A percentile compares a stretch with the other conserved stretches of the same genome.
Evolutionary conservation across 2,888 invertebrate genomes (phyloP).

Genomic region (Loripinus fragilis): DNA sequence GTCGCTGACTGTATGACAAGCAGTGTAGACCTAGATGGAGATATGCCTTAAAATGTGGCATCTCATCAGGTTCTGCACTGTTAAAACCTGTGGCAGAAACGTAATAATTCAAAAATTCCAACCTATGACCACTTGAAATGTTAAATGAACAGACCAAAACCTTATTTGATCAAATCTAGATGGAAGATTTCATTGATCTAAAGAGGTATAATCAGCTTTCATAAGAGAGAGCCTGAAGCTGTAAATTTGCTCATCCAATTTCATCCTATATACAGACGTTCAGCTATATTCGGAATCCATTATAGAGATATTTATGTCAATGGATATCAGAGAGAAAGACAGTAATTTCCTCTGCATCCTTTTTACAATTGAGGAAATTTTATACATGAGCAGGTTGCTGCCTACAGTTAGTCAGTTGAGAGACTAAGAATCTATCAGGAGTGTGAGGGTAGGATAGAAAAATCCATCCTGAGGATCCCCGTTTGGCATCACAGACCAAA

Average conservation of each 20-base stretch:
- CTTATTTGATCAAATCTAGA: too few relatives aligned
- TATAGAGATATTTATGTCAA: conserved; percentile 5
- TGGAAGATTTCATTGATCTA: too few relatives aligned
- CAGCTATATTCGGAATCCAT: conserved; percentile 10
- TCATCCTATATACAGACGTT: neutral
- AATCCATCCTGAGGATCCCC: too few relatives aligned
- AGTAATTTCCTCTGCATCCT: conserved; percentile 11
- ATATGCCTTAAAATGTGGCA: neutral
- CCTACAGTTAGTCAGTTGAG: too few relatives aligned
- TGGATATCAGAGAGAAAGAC: conserved; percentile 9
- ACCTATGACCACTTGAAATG: too few relatives aligned
- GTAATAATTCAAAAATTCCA: too few relatives aligned
- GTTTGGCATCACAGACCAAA: too few relatives aligned
- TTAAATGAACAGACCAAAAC: too few relatives aligned
- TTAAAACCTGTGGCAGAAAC: too few relatives aligned
- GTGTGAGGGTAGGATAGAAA: too few relatives aligned
- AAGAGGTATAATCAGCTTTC: conserved; percentile 15
- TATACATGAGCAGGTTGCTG: conserved; percentile 5
- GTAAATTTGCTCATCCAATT: conserved; percentile 4
- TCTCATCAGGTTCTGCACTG: neutral
- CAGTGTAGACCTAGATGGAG: neutral
- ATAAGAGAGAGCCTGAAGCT: conserved; percentile 6
- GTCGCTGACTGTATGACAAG: too few relatives aligned
- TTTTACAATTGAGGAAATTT: conserved; percentile 1
- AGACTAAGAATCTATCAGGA: too few relatives aligned